phyloP scores from a whole-genome alignment of 1,140 invertebrate genomes.

The Drosophila jambulina region DNA sequence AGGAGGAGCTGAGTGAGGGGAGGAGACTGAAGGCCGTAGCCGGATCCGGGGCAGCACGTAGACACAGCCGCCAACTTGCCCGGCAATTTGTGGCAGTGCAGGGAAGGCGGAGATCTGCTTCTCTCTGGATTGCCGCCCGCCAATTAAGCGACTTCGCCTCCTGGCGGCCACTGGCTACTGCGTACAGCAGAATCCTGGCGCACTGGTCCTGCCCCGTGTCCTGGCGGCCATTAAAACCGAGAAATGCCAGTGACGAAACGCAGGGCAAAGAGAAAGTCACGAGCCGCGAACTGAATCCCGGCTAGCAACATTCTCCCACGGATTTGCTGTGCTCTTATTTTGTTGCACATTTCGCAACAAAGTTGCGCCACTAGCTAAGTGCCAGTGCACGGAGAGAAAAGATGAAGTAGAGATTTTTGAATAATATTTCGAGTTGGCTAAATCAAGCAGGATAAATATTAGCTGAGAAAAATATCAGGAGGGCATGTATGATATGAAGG shows the following conservation, averaged over 20 bases:
- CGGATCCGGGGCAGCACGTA: slow-evolving; percentile 42
- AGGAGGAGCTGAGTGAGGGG: background rate
- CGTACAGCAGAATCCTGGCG: background rate
- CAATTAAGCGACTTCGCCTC: slow-evolving; percentile 65
- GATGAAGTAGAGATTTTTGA: background rate
- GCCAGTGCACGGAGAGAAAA: background rate
- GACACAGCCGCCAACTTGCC: slow-evolving; percentile 11
- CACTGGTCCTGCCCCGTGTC: slow-evolving; percentile 19
- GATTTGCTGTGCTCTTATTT: slow-evolving; percentile 20
- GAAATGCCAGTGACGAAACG: slow-evolving; percentile 74
- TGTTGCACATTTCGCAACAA: slow-evolving; percentile 77
- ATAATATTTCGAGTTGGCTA: background rate
- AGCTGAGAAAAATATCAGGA: too few species aligned
- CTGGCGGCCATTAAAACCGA: slow-evolving; percentile 72
- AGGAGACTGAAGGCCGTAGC: slow-evolving; percentile 1
- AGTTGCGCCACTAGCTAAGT: slow-evolving; percentile 45
- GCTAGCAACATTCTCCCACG: slow-evolving; percentile 16
- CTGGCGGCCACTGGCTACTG: slow-evolving; percentile 9
- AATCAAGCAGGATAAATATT: background rate
- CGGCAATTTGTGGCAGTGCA: slow-evolving; percentile 63
- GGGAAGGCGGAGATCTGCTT: background rate
- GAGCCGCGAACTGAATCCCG: slow-evolving; percentile 19
- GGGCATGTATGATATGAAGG: too few species aligned
- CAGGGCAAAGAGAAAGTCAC: slow-evolving; percentile 33
- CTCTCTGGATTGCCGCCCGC: slow-evolving; percentile 49